Evolutionary conservation across 2,888 invertebrate genomes (phyloP), one percentile per base, ranked within the genome.

Genomic region (Heliothis peltigera): DNA sequence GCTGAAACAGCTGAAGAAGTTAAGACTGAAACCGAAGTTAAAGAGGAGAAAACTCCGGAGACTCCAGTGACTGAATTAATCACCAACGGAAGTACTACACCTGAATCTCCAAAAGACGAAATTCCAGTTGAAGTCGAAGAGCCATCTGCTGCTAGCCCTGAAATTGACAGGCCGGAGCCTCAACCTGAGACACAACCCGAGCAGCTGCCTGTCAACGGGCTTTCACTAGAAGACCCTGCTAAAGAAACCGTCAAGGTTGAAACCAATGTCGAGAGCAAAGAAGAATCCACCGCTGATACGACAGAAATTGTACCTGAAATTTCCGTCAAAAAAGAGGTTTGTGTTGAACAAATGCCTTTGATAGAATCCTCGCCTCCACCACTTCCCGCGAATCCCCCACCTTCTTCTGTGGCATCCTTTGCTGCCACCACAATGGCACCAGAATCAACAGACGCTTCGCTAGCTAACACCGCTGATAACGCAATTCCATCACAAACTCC

Each of bases 391-490:
- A 96, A 96, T 88, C 97, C 97, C 87, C 97, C 97, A 89, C 97
- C 97, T 82, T 97, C 96, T 86, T 96, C 97, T 92, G 96, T 97
- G 94, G 96, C 96, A 90, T 96, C 96, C 84, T 97, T 97, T 92
- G 97, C 97, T 90, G 96, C 96, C 87, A 96, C 96, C 87, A 96
- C 96, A 75, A 96, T 96, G 96, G 96, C 96, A 88, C 95, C 92
- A 82, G 94, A 94, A 85, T 80, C 90, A 87, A 87, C 92, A 82
- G 91, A 90, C 78, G 90, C 93, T 92, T 90, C 92, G 87, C 90
- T 91, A 87, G 85, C 88, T 91, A 92, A 91, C 88, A 89, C 89
- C 81, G 85, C 92, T 84, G 91, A 89, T 84, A 87, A 87, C 79
- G 81, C 85, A 85, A 86, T 85, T 79, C 81, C 87, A 79, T 82